These are phyloP conservation scores for Syngnathus acus DNA, from an alignment of 2,797 vertebrate genomes.

Conservation along the genomic window DNA sequence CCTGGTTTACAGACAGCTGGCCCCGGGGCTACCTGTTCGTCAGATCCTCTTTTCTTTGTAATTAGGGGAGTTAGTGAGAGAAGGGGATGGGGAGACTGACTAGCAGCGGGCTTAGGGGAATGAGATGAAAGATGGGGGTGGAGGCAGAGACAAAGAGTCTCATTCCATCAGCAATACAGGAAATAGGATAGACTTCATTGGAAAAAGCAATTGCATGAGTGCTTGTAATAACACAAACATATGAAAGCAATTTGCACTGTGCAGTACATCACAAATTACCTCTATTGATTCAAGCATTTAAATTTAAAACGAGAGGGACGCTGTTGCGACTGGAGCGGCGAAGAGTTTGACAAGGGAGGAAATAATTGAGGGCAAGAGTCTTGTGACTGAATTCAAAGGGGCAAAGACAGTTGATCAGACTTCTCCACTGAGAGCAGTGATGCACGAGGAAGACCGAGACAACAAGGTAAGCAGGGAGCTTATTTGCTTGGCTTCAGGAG, in stretches of 20 bases:
- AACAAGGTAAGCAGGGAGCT: conserved; percentile 28
- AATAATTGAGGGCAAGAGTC: conserved; percentile 38
- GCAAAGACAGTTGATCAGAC: conserved; percentile 30
- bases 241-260: conserved; percentile 10
- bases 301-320: not conserved
- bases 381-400: conserved; percentile 27
- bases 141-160: conserved; percentile 35
- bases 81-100: conserved; percentile 23
- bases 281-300: not conserved
- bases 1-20: conserved; percentile 67
- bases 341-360: conserved; percentile 26
- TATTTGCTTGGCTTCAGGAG: conserved; percentile 31
- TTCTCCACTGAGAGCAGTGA: conserved; percentile 26
- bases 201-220: conserved; percentile 22
- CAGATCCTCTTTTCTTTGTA: conserved; percentile 68
- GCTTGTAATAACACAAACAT: conserved; percentile 11
- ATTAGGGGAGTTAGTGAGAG: conserved; percentile 58
- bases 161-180: conserved; percentile 42
- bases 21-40: conserved; percentile 65
- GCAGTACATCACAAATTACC: conserved; percentile 28
- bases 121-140: conserved; percentile 17
- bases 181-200: conserved; percentile 48
- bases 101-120: conserved; percentile 12
- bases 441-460: conserved; percentile 9
- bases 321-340: conserved; percentile 20